Evolutionary conservation across 1,140 invertebrate species (phyloP).

Genomic region (Bemisia tabaci): DNA sequence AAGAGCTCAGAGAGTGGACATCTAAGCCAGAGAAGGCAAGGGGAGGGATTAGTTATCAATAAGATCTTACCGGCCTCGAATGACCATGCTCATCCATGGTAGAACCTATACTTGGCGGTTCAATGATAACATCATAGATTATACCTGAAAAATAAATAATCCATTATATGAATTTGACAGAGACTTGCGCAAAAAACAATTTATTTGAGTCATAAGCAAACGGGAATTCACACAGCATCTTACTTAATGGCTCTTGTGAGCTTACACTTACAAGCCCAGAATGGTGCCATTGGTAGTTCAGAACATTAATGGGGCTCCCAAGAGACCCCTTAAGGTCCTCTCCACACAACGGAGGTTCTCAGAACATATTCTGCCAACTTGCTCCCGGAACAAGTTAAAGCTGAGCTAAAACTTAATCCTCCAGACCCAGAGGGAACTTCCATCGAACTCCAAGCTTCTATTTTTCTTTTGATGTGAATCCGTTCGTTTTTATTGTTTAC

Average conservation of each 20-base stretch:
- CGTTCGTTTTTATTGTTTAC: too few relatives aligned
- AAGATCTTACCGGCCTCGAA: slow-evolving; percentile 71
- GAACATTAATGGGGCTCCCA: neutral
- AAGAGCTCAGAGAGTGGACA: too few relatives aligned
- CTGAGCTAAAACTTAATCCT: too few relatives aligned
- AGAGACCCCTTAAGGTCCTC: neutral
- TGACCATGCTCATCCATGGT: slow-evolving; percentile 95
- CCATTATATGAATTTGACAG: too few relatives aligned
- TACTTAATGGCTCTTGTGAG: neutral
- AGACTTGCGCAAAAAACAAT: neutral
- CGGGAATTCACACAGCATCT: neutral
- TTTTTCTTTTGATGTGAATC: too few relatives aligned
- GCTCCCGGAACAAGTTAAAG: too few relatives aligned
- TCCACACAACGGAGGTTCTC: too few relatives aligned
- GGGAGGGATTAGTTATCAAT: too few relatives aligned
- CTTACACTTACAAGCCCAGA: neutral
- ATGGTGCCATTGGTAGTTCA: neutral
- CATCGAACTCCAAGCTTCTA: too few relatives aligned
- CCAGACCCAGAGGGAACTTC: too few relatives aligned
- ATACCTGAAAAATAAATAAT: slow-evolving; percentile 50
- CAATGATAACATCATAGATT: slow-evolving; percentile 97
- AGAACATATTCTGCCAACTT: too few relatives aligned
- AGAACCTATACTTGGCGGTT: slow-evolving; percentile 92
- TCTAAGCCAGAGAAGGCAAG: too few relatives aligned
- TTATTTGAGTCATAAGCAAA: neutral